These are phyloP conservation scores for Plusia festucae DNA, from an alignment of 2,888 invertebrate genomes.

Conservation along the genomic window DNA sequence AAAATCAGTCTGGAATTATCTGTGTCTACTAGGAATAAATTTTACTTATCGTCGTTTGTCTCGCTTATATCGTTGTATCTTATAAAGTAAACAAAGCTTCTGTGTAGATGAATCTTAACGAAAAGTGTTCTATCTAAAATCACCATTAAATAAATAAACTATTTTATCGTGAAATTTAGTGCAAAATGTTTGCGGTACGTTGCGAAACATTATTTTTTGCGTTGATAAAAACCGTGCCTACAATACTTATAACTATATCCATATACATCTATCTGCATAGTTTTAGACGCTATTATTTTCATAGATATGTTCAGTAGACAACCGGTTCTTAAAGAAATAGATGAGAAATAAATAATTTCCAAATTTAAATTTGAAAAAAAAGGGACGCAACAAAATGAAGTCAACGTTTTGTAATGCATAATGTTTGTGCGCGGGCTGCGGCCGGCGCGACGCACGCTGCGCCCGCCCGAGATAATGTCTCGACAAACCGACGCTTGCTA, in stretches of 20 bases:
- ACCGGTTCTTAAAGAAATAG: neutral
- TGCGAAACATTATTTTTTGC: neutral
- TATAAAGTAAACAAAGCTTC: constrained; percentile 4
- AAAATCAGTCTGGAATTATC: neutral
- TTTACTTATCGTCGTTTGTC: neutral
- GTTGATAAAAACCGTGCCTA: neutral
- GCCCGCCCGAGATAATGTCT: constrained; percentile 63
- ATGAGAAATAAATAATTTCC: neutral
- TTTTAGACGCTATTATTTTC: neutral
- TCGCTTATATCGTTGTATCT: neutral
- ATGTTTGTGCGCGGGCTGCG: constrained; percentile 43
- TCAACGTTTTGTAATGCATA: constrained; percentile 22
- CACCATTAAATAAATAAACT: no score
- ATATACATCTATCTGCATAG: neutral
- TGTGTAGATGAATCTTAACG: no score
- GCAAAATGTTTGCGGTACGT: neutral
- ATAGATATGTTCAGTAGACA: neutral
- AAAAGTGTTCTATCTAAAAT: neutral
- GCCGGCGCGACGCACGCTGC: constrained; percentile 54
- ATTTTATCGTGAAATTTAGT: neutral
- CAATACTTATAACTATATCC: neutral
- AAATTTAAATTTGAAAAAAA: constrained; percentile 22
- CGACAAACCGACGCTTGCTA: constrained; percentile 61
- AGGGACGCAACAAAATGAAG: constrained; percentile 13
- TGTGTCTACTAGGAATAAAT: neutral